A percentile compares a stretch with the other conserved stretches of the same genome.
These are phyloP conservation scores for Thyatira batis DNA, from an alignment of 2,888 invertebrate species.

Conservation along the genomic window DNA sequence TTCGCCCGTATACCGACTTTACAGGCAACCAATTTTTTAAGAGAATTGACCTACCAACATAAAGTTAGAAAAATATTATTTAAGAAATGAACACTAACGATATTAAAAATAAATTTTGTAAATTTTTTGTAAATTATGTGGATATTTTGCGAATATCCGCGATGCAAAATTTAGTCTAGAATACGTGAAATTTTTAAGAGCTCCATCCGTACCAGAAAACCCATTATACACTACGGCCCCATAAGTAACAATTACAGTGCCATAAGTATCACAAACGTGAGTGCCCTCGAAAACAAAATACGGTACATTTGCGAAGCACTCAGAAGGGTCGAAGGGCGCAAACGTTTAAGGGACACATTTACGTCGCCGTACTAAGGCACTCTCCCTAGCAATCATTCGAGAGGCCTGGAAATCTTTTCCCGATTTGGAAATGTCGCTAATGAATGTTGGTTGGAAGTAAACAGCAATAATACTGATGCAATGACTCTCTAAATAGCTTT, in stretches of 20 bases:
- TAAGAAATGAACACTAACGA: no score
- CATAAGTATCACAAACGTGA: slow-evolving; percentile 19
- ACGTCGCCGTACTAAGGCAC: slow-evolving; percentile 11
- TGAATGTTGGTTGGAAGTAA: slow-evolving; percentile 19
- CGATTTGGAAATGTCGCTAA: slow-evolving; percentile 15
- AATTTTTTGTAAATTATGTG: no score
- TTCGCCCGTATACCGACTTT: no score
- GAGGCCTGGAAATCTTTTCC: slow-evolving; percentile 20
- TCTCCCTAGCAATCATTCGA: slow-evolving; percentile 21
- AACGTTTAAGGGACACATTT: slow-evolving; percentile 20
- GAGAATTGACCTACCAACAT: no score
- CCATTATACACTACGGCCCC: slow-evolving; percentile 3
- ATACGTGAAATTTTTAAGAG: neutral
- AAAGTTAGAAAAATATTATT: no score
- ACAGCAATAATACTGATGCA: neutral
- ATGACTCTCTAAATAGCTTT: neutral
- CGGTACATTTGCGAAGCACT: slow-evolving; percentile 22
- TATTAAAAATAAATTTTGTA: no score
- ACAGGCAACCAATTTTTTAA: no score
- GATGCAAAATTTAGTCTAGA: no score
- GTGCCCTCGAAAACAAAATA: slow-evolving; percentile 17
- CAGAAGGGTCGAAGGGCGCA: slow-evolving; percentile 24
- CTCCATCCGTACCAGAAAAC: neutral
- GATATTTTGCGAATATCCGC: no score
- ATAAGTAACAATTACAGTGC: slow-evolving; percentile 4